phyloP scores from a whole-genome alignment of 2,888 invertebrate genomes.

The Biston stratarius region DNA sequence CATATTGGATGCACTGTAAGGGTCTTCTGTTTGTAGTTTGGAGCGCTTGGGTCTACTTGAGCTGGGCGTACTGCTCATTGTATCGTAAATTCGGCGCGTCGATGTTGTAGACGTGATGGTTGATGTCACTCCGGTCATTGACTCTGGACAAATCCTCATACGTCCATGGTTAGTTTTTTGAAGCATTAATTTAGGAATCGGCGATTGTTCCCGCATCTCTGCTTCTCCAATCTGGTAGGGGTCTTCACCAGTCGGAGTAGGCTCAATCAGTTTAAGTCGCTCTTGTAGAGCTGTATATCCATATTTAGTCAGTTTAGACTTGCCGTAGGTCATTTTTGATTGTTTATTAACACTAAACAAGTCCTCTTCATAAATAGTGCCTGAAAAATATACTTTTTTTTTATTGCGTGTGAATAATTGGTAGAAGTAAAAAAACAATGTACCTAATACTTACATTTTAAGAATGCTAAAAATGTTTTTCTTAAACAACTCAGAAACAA shows the following conservation, averaged over 20 bases:
- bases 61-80: slow-evolving; percentile 53
- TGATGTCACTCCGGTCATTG: slow-evolving; percentile 23
- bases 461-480: no score
- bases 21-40: slow-evolving; percentile 9
- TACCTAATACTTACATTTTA: no score
- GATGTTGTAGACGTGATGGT: slow-evolving; percentile 48
- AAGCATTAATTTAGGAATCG: slow-evolving; percentile 79
- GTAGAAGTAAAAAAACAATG: not conserved
- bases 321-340: slow-evolving; percentile 73
- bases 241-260: slow-evolving; percentile 79
- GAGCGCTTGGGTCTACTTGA: slow-evolving; percentile 20
- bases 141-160: slow-evolving; percentile 63
- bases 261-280: slow-evolving; percentile 74
- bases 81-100: slow-evolving; percentile 64
- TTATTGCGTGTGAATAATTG: no score
- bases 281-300: slow-evolving; percentile 68
- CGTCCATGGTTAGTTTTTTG: slow-evolving; percentile 73
- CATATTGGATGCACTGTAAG: slow-evolving; percentile 5
- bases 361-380: slow-evolving; percentile 61
- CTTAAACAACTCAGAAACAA: no score
- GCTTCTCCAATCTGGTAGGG: slow-evolving; percentile 80
- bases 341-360: slow-evolving; percentile 70
- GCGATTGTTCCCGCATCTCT: slow-evolving; percentile 79
- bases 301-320: slow-evolving; percentile 49
- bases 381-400: slow-evolving; percentile 48